Conservation (phyloP, 2,113 vertebrate genomes). For the Petromus typicus region DNA sequence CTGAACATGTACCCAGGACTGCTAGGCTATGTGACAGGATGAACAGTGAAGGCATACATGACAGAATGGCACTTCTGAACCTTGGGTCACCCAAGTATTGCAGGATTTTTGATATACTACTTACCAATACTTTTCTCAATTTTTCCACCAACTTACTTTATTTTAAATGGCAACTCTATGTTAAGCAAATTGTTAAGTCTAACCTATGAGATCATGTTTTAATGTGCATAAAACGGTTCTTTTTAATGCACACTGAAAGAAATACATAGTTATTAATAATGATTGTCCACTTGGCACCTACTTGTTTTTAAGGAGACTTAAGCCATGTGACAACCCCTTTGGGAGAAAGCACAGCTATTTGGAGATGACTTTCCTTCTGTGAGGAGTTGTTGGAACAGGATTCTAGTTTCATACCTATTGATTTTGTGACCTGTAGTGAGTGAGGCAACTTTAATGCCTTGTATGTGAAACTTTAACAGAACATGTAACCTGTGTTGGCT, state of each 20-base stretch:
- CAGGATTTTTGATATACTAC: not conserved
- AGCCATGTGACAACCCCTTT: not conserved
- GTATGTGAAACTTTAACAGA: not conserved
- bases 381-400: not conserved
- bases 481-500: not conserved
- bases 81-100: not conserved
- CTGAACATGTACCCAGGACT: not conserved
- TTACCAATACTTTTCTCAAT: slow-evolving; percentile 22
- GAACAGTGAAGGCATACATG: not conserved
- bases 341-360: not conserved
- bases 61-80: not conserved
- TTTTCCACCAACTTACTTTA: not conserved
- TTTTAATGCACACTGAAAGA: not conserved
- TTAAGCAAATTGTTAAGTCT: not conserved
- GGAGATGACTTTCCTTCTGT: not conserved
- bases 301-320: not conserved
- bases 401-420: not conserved
- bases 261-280: not conserved
- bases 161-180: slow-evolving; percentile 2
- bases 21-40: not conserved
- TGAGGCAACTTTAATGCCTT: not conserved
- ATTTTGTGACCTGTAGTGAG: not conserved
- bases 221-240: not conserved
- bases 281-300: not conserved
- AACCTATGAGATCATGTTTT: not conserved